These are phyloP conservation scores for Oophaga pumilio DNA, from an alignment of 2,113 vertebrate species.

Conservation along the genomic window DNA sequence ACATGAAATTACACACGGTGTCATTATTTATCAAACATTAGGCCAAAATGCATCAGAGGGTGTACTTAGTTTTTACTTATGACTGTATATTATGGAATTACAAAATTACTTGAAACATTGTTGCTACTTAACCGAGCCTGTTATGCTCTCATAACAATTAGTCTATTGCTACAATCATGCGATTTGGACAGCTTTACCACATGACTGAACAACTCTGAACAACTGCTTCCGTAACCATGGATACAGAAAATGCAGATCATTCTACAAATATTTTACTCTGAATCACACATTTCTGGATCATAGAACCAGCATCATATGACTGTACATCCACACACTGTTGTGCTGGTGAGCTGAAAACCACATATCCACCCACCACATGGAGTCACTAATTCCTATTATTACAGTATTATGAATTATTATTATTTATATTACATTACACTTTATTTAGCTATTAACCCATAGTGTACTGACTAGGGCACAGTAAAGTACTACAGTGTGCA, in stretches of 20 bases:
- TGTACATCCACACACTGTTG: neutral
- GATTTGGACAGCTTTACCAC: conserved; percentile 13
- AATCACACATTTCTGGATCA: neutral
- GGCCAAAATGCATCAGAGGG: too few relatives aligned
- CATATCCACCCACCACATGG: neutral
- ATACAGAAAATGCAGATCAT: conserved; percentile 32
- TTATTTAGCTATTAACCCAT: too few relatives aligned
- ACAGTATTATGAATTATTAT: neutral
- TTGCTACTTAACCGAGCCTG: neutral
- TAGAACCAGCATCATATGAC: neutral
- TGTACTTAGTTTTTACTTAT: too few relatives aligned
- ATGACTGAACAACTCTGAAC: conserved; percentile 30
- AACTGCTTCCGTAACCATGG: conserved; percentile 29
- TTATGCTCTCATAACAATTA: conserved; percentile 22
- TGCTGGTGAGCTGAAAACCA: neutral
- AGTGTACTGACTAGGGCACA: too few relatives aligned
- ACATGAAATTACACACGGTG: too few relatives aligned
- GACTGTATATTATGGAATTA: neutral
- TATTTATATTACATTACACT: too few relatives aligned
- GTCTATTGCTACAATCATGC: conserved; percentile 32
- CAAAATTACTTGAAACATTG: neutral
- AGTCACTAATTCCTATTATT: neutral
- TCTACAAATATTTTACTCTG: conserved; percentile 19
- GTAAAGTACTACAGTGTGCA: too few relatives aligned
- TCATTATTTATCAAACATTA: too few relatives aligned